These are phyloP conservation scores for Gambusia yucatana DNA, from an alignment of 2,797 vertebrate genomes.

Conservation along the genomic window DNA sequence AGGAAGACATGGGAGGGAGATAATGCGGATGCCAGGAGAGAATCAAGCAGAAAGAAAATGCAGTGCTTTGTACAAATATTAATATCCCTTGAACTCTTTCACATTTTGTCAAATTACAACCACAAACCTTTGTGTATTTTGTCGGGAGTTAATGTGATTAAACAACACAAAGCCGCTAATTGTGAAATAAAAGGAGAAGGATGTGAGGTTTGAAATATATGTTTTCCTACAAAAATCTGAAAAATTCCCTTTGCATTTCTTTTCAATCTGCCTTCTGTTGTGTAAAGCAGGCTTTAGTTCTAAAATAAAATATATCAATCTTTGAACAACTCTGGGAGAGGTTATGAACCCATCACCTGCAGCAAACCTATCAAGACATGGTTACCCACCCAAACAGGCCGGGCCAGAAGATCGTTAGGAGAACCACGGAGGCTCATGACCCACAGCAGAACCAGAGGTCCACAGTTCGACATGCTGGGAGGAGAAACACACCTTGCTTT, in stretches of 20 bases:
- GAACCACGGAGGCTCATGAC: background rate
- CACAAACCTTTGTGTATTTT: background rate
- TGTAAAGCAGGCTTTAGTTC: background rate
- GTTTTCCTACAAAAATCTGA: background rate
- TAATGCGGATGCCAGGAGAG: constrained; percentile 22
- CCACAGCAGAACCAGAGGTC: background rate
- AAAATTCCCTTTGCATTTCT: background rate
- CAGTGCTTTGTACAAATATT: background rate
- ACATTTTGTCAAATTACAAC: background rate
- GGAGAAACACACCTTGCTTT: background rate
- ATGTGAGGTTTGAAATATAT: background rate
- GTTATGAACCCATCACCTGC: background rate
- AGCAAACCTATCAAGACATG: background rate
- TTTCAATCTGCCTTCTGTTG: background rate
- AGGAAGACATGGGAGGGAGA: constrained; percentile 37
- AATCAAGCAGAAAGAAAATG: constrained; percentile 13
- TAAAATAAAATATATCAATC: background rate
- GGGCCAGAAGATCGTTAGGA: background rate
- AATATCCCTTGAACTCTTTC: background rate
- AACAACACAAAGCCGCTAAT: background rate
- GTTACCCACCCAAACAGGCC: background rate
- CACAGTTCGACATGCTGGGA: background rate
- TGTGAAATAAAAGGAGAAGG: background rate
- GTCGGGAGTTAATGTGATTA: background rate
- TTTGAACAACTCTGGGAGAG: background rate